These are phyloP conservation scores for Rhopalosiphum nymphaeae DNA, from an alignment of 2,888 invertebrate species.

Conservation along the genomic window DNA sequence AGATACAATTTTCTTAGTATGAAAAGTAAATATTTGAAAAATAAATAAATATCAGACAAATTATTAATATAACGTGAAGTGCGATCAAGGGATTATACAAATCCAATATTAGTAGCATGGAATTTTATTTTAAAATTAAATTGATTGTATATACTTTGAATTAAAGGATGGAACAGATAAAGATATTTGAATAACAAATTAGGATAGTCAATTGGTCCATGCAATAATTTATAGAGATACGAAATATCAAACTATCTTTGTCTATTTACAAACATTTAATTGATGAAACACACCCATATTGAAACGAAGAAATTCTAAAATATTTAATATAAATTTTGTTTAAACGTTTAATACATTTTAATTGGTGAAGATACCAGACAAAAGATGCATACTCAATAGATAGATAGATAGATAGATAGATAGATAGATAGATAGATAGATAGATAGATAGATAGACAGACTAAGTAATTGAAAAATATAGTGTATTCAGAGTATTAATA, in stretches of 20 bases:
- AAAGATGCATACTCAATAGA: neutral
- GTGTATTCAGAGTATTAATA: too few relatives aligned
- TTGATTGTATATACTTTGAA: neutral
- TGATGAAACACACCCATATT: neutral
- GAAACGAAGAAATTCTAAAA: neutral
- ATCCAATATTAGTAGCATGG: neutral
- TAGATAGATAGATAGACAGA: too few relatives aligned
- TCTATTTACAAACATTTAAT: neutral
- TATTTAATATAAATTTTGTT: neutral
- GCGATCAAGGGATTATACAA: neutral
- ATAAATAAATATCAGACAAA: too few relatives aligned
- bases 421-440: too few relatives aligned
- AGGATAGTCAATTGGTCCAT: neutral
- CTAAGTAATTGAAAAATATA: too few relatives aligned
- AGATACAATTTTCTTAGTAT: too few relatives aligned
- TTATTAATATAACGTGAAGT: too few relatives aligned
- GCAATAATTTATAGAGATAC: neutral
- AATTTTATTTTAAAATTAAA: neutral
- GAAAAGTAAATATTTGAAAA: too few relatives aligned
- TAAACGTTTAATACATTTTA: neutral
- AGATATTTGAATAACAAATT: neutral
- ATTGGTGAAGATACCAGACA: neutral
- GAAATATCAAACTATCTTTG: neutral
- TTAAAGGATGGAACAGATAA: neutral
- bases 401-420: too few relatives aligned